These are phyloP conservation scores for Coremacera marginata DNA, from an alignment of 2,888 invertebrate species.

Conservation along the genomic window DNA sequence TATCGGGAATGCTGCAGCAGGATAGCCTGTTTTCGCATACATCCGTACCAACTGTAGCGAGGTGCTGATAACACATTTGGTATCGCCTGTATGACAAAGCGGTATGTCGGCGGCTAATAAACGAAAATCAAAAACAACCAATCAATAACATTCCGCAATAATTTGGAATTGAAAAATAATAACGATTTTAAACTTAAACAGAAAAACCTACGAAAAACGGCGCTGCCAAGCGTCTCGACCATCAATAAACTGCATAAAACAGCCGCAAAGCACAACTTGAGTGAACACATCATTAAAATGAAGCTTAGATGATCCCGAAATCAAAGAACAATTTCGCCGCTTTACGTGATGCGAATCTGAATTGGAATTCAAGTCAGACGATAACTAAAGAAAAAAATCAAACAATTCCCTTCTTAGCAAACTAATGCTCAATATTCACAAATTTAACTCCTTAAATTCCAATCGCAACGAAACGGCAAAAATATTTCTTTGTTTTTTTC, in stretches of 20 bases:
- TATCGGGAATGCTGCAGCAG: slow-evolving; percentile 61
- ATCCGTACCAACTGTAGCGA: slow-evolving; percentile 57
- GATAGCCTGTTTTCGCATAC: slow-evolving; percentile 62
- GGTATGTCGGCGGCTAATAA: slow-evolving; percentile 61
- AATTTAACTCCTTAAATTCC: slow-evolving; percentile 19
- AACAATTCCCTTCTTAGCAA: too few species aligned
- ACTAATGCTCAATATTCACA: too few species aligned
- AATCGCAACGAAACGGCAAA: slow-evolving; percentile 15
- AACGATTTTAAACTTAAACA: neutral
- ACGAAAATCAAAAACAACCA: slow-evolving; percentile 6
- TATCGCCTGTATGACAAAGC: slow-evolving; percentile 62
- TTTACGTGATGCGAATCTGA: slow-evolving; percentile 12
- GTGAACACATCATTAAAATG: neutral
- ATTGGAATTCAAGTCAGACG: neutral
- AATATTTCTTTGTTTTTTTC: slow-evolving; percentile 21
- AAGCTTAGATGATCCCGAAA: neutral
- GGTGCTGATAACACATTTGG: slow-evolving; percentile 60
- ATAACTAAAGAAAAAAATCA: slow-evolving; percentile 14
- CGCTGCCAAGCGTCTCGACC: slow-evolving; percentile 39
- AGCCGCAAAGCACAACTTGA: slow-evolving; percentile 2
- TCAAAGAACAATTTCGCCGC: neutral
- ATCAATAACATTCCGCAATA: neutral
- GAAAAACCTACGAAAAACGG: slow-evolving; percentile 57
- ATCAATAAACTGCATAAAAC: slow-evolving; percentile 16
- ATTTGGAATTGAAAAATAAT: slow-evolving; percentile 1